Base-by-base conservation (phyloP, 1,140 invertebrate species). In the Bombus huntii region DNA sequence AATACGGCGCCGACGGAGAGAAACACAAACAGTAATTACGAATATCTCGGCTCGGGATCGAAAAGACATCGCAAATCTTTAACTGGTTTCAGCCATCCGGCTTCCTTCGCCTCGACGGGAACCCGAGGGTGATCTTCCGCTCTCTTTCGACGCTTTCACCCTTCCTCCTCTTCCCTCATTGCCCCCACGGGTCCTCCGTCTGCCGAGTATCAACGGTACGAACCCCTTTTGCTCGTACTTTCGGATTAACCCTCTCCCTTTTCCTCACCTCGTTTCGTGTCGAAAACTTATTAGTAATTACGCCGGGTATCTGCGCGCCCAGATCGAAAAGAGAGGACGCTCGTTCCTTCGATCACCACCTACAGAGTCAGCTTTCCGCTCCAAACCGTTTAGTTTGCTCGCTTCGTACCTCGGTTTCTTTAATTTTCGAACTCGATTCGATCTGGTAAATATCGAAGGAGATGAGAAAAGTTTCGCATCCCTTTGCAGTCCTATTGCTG, bases 11-110 rank as follows among this genome's bases (percentile, higher is more conserved):
- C 90, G 90, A 92, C 90, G 93, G 73, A 93, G 93, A 95, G 94
- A 95, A 95, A 95, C 93, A 95, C 94, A 95, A 95, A 95, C 94
- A 95, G 95, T 95, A 95, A 95, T 95, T 95, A 95, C 94, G 93
- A 94, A 95, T 95, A 95, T 95, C 94, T 95, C 89, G 92, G 91
- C 86, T 42, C 80, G 91, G 92, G 92, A 95, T 95, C 94, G 95
- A 95, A 95, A 94, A 95, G 95, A 95, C 94, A 95, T 95, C 91
- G 94, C 93, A 91, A 95, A 95, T 95, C 93, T 95, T 95, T 94
- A 94, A 95, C 95, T 94, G 95, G 92, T 94, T 92, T 93, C 84
- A 90, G 81, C 83, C 86, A 85, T 71, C 83, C 85, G 86, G 76
- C 85, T 87, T 87, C 82, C 74, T 59, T 84, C 80, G 70, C 62